Percentiles rank a stretch among this genome's conserved stretches.
These are phyloP conservation scores for Aproaerema taeniolella DNA, from an alignment of 2,888 invertebrate genomes.

Conservation along the genomic window DNA sequence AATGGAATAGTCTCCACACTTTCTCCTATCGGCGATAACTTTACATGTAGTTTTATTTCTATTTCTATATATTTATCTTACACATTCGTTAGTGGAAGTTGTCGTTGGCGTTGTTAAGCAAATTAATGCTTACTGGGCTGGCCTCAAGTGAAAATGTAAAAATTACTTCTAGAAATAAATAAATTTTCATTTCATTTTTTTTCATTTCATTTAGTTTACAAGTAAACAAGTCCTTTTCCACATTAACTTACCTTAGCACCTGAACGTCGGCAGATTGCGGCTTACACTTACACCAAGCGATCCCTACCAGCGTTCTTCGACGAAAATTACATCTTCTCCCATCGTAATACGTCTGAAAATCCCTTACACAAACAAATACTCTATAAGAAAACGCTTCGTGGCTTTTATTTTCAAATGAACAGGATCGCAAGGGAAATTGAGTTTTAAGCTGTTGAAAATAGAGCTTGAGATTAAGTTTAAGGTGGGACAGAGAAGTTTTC, in stretches of 20 bases:
- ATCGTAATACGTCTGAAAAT: constrained; percentile 2
- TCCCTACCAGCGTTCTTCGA: constrained; percentile 18
- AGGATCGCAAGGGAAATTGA: constrained; percentile 23
- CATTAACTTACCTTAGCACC: constrained; percentile 43
- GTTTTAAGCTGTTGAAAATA: constrained; percentile 21
- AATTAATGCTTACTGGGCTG: neutral
- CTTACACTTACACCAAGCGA: constrained; percentile 54
- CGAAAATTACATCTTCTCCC: constrained; percentile 25
- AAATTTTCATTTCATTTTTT: neutral
- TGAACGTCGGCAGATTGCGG: constrained; percentile 68
- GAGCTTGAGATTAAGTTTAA: constrained; percentile 5
- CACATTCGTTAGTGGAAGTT: neutral
- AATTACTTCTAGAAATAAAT: neutral
- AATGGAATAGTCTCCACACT: no score
- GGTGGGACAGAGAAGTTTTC: neutral
- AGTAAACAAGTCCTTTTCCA: constrained; percentile 43
- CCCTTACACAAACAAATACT: neutral
- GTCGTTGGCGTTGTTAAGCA: neutral
- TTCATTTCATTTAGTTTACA: no score
- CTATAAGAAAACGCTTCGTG: constrained; percentile 7
- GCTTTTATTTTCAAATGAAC: constrained; percentile 22
- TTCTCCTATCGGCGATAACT: no score
- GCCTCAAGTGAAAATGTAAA: neutral
- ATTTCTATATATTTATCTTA: neutral
- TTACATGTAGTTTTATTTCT: no score